phyloP scores from a whole-genome alignment of 2,888 invertebrate species.

The Eutolmus rufibarbis region DNA sequence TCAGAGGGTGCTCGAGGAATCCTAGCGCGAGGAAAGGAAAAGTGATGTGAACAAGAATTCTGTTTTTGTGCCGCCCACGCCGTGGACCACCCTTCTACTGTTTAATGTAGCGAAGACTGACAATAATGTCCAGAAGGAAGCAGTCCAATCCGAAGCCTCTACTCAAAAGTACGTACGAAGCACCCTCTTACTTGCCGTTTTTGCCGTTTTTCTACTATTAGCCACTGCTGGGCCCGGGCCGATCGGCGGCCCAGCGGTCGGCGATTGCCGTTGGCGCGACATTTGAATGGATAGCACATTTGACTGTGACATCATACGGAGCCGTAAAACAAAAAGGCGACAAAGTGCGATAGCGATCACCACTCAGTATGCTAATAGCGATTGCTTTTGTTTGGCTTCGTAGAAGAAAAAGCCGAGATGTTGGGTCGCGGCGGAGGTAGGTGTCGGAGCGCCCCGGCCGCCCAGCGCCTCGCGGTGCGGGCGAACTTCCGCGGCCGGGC shows the following conservation, averaged over 20 bases:
- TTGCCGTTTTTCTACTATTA: background rate
- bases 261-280: slow-evolving; percentile 22
- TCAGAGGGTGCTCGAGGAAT: slow-evolving; percentile 23
- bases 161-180: slow-evolving; percentile 81
- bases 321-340: slow-evolving; percentile 47
- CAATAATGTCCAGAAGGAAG: slow-evolving; percentile 87
- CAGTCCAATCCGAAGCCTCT: slow-evolving; percentile 94
- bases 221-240: background rate
- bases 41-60: slow-evolving; percentile 27
- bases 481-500: background rate
- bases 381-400: slow-evolving; percentile 41
- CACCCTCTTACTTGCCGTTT: background rate
- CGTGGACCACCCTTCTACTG: slow-evolving; percentile 29
- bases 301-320: slow-evolving; percentile 45
- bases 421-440: slow-evolving; percentile 5
- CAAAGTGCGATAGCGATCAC: slow-evolving; percentile 50
- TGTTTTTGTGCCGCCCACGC: background rate
- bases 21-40: slow-evolving; percentile 1
- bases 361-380: slow-evolving; percentile 49
- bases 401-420: slow-evolving; percentile 36
- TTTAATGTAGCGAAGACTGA: slow-evolving; percentile 40
- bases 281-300: slow-evolving; percentile 38
- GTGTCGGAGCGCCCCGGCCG: background rate
- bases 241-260: background rate
- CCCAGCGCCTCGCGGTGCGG: background rate